Base-by-base conservation (phyloP, 2,888 invertebrate genomes). In the Gnatocerus cornutus region DNA sequence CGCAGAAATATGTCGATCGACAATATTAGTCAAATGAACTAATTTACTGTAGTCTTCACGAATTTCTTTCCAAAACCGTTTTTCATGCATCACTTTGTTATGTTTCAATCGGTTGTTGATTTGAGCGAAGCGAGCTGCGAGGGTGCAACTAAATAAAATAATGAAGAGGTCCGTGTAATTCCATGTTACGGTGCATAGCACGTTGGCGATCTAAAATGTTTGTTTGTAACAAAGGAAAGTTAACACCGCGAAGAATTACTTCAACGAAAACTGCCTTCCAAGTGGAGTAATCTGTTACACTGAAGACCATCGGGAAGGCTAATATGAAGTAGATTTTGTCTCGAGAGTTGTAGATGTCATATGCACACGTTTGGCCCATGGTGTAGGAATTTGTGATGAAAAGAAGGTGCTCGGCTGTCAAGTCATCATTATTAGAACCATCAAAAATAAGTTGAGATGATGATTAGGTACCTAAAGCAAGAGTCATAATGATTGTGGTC, bases 151-250 rank as follows among this genome's bases (percentile, higher is more conserved):
- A 10, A 93, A 86, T n/a, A 93, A 80, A 79, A 93, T 92, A 14
- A 93, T 90, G 74, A 93, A 89, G 55, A 92, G 82, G 78, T 93
- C 93, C 82, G 91, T 91, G 69, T 90, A 92, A 78, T 90, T 93
- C 93, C 93, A 93, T 0, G 89, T 85, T 58, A 91, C 89, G 0
- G 93, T 92, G 1, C 90, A 88, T 3, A 90, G 76, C 1, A 90
- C 76, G 73, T 92, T 88, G 59, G 89, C 86, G 16, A 78, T 68
- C 81, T 81, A 52, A 46, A 80, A 79, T 10, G 30, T 12, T 1
- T 1, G 16, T 6, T 10, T 30, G 7, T 56, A 30, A 48, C 12
- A 33, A 7, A 1, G 33, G 2, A 9, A 9, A 33, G n/a, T 9
- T 33, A 6, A 7, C 2, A 33, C n/a, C 7, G 7, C n/a, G 2